Percentiles rank a stretch among this genome's conserved stretches.
Conservation (phyloP, 2,113 vertebrate species). For the Plecotus auritus region DNA sequence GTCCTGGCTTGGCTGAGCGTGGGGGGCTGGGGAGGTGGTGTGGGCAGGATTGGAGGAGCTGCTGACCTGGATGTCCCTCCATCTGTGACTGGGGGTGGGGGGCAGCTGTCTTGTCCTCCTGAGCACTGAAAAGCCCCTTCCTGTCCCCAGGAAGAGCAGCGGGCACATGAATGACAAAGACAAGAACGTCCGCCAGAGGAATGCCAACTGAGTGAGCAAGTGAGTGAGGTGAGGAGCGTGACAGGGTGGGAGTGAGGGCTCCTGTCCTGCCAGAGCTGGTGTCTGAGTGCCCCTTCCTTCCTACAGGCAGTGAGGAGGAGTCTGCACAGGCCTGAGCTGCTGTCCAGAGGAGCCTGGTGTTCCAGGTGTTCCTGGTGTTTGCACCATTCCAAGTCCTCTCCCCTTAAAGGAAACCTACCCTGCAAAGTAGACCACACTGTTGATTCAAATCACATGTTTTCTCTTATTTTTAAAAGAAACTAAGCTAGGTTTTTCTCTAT, state of each 20-base stretch:
- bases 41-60: not conserved
- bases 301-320: not conserved
- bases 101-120: not conserved
- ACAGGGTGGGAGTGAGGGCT: rapidly evolving
- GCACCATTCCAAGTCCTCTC: slow-evolving; percentile 38
- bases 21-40: not conserved
- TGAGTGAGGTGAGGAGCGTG: slow-evolving; percentile 5
- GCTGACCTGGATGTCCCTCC: not conserved
- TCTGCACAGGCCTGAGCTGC: not conserved
- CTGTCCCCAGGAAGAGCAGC: slow-evolving; percentile 89
- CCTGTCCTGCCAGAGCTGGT: rapidly evolving
- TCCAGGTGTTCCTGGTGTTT: not conserved
- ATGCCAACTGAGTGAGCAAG: slow-evolving; percentile 84
- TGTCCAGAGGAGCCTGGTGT: slow-evolving; percentile 21
- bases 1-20: slow-evolving; percentile 57
- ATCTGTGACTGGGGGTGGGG: not conserved
- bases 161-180: slow-evolving; percentile 88
- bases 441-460: slow-evolving; percentile 43
- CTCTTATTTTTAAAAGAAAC: not conserved
- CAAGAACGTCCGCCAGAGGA: slow-evolving; percentile 94
- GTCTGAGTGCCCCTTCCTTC: not conserved
- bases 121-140: rapidly evolving
- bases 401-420: not conserved
- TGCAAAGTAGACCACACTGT: not conserved
- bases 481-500: slow-evolving; percentile 68